Evolutionary conservation across 2,888 invertebrate species (phyloP), one percentile per base, ranked within the genome.

Genomic region (Phrixothrix hirtus): DNA sequence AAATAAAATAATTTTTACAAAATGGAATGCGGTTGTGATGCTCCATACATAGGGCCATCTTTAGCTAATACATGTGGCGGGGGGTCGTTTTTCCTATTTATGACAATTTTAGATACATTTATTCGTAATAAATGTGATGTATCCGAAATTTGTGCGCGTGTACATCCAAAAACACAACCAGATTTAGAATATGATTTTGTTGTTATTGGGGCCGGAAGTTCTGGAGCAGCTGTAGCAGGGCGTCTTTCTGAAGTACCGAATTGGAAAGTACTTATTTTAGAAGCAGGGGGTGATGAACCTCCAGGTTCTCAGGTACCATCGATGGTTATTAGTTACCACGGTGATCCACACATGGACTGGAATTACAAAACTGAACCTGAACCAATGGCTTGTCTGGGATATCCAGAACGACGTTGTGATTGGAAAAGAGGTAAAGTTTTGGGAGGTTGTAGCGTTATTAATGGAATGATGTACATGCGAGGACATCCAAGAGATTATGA

Each of bases 401-500:
- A 66, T 27, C 76, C 76, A 0, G 81, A 78, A 0, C 79, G 81
- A 2, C 73, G 76, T 0, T 86, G 86, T 65, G 76, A 74, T 11
- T 88, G 88, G 88, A 83, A 86, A 0, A 78, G 88, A 43, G 89
- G 85, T 1, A 89, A 87, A 70, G 85, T 76, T 4, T 69, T 80
- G 65, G 91, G 90, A 2, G 91, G 90, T 0, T 82, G 82, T 60
- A 82, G 84, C 34, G 85, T 84, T 0, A 82, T 87, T 42, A 89
- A 92, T 68, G 90, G 90, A 1, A 92, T 92, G 91, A 89, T 88
- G 84, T 91, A 91, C 71, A 85, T 87, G 73, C 79, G 91, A 13
- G 91, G 91, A 0, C 85, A 87, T 61, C 80, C 86, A 0, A 80
- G 78, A 1, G 91, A 91, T 75, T 91, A 86, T 73, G 85, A 90